phyloP scores from a whole-genome alignment of 2,113 vertebrate species.

The Shinisaurus crocodilurus region DNA sequence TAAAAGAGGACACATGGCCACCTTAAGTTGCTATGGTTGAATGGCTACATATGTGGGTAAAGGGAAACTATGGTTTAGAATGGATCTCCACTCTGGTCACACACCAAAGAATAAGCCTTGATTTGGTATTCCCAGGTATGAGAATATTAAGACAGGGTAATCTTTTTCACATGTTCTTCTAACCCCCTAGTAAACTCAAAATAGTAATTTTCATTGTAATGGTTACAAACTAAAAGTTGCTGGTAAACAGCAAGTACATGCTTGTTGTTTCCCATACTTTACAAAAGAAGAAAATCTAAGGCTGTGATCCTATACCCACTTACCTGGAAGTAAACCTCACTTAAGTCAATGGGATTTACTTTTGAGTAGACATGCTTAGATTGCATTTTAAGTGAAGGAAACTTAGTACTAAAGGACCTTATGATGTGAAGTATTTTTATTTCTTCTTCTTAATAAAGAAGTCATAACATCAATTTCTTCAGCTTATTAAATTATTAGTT shows the following conservation, averaged over 20 bases:
- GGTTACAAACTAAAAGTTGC: background rate
- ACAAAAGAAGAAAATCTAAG: background rate
- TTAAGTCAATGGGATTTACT: too few relatives aligned
- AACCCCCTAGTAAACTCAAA: conserved; percentile 1
- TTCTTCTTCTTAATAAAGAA: conserved; percentile 5
- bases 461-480: background rate
- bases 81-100: background rate
- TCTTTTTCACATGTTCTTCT: conserved; percentile 9
- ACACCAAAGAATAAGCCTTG: too few relatives aligned
- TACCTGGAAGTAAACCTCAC: too few relatives aligned
- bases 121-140: background rate
- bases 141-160: background rate
- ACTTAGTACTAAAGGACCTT: too few relatives aligned
- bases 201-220: conserved; percentile 6
- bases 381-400: too few relatives aligned
- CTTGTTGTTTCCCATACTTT: conserved; percentile 30
- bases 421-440: too few relatives aligned
- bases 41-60: background rate
- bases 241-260: too few relatives aligned
- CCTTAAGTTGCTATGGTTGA: background rate
- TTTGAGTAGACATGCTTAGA: too few relatives aligned
- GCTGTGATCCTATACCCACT: background rate
- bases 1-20: too few relatives aligned
- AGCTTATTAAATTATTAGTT: background rate
- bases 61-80: background rate